phyloP scores from a whole-genome alignment of 2,888 invertebrate genomes.

The Biston betularia region DNA sequence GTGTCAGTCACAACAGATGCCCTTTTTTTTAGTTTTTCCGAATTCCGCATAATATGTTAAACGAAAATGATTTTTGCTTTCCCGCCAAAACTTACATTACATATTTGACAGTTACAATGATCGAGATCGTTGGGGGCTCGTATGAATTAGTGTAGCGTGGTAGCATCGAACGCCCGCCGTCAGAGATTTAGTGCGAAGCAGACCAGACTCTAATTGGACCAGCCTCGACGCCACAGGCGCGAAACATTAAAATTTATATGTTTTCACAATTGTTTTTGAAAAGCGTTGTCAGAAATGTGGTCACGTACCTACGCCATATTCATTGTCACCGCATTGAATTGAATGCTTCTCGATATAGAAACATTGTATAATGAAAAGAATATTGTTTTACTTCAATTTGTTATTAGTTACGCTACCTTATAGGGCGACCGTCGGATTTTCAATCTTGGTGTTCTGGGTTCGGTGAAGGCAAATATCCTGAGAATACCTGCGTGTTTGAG shows the following conservation, averaged over 20 bases:
- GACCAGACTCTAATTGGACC: conserved; percentile 80
- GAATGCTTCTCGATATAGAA: neutral
- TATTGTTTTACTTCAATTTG: too few species aligned
- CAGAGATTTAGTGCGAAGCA: conserved; percentile 81
- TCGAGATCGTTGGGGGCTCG: conserved; percentile 67
- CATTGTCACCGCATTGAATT: conserved; percentile 48
- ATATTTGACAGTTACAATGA: conserved; percentile 64
- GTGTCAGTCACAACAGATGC: too few species aligned
- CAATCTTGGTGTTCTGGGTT: too few species aligned
- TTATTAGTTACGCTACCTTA: too few species aligned
- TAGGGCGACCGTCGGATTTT: too few species aligned
- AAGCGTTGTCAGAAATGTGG: conserved; percentile 62
- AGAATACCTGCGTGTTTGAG: too few species aligned
- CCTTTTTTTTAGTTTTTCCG: too few species aligned
- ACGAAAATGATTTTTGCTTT: too few species aligned
- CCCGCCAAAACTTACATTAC: neutral
- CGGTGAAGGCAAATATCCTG: too few species aligned
- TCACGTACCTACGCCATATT: conserved; percentile 60
- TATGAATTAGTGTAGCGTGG: conserved; percentile 85
- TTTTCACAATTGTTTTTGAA: conserved; percentile 82
- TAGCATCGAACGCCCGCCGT: conserved; percentile 63
- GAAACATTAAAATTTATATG: conserved; percentile 80
- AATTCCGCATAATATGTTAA: too few species aligned
- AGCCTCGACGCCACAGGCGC: conserved; percentile 79
- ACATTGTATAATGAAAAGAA: neutral